Evolutionary conservation across 1,140 invertebrate species (phyloP), one percentile per base, ranked within the genome.

Genomic region (Drosophila chauvacae): DNA sequence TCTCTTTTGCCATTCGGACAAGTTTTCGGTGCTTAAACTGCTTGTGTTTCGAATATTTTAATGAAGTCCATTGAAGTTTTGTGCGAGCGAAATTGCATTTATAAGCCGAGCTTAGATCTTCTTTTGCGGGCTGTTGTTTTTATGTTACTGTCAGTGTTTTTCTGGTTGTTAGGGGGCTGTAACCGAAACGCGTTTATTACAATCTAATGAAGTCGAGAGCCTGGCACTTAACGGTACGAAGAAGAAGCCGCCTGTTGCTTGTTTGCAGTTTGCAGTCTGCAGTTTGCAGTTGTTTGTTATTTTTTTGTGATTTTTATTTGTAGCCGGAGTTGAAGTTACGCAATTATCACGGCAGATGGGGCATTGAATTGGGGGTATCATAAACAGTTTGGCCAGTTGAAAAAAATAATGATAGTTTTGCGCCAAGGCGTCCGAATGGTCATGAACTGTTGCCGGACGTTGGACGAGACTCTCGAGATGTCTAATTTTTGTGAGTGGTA

Each of bases 41-140:
- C 84, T 88, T 87, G 80, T 87, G 84, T 87, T 90, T 88, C 84
- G 85, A 75, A 88, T 88, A 88, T 88, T 88, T 88, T 88, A 88
- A 88, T 88, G 85, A 88, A 88, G 85, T 90, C 84, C 85, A 88
- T 88, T 88, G 84, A 88, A 79, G 84, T 71, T 90, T 90, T 81
- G 77, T 90, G 85, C 84, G 85, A 90, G 73, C 85, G 85, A 90
- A 88, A 88, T 88, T 90, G 84, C 84, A 88, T 90, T 88, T 88
- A 84, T 88, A 87, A 88, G 84, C 80, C 65, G 56, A 58, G 83
- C 77, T 80, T 88, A 78, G 85, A 88, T 70, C 79, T 88, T 82
- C 79, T 70, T 71, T 61, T 69, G 35, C 66, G 28, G 53, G 30
- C 69, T 59, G 69, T 73, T 63, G 70, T 83, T 83, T 88, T 84